Base-by-base conservation (phyloP, 2,113 vertebrate species). In the Apteryx owenii region DNA sequence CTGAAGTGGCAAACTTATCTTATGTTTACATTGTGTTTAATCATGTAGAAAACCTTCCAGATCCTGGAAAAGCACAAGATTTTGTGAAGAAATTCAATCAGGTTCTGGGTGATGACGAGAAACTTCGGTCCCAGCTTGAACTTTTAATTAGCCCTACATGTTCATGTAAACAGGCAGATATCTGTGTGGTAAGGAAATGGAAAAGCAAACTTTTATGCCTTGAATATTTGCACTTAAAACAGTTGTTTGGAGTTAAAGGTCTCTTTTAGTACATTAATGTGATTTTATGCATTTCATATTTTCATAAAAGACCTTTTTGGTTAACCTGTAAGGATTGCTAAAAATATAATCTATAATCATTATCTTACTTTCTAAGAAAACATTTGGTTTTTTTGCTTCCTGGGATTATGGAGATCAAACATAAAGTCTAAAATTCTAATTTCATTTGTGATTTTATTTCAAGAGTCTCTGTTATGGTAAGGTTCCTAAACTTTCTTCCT, bases 21-120 rank as follows among this genome's bases (percentile, higher is more conserved):
- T 31, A 90, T 25, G 21, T 92, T 81, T 75, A 81, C 89, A 90
- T 94, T 95, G 15, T 93, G n/a, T 97, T 93, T 92, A 70, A 92
- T 96, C 76, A 40, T 76, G 25, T 96, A 99, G 99, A 99, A 98
- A 99, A 99, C 96, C 98, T 99, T 66, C 99, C 99, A 81, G 99
- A 99, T 85, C 99, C 99, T 89, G 99, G 99, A 69, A 99, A 99
- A 98, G 99, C 99, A 90, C 99, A 99, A 98, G 99, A 99, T 98
- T 99, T 99, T 98, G 99, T 99, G 98, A 99, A 99, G 97, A 99
- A 99, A 96, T 99, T 99, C 96, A 99, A 99, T 93, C 99, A 99
- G 95, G 99, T 99, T 97, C 98, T 99, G 21, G 99, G 99, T 68
- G 99, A 99, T 44, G 99, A 99, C 90, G 99, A 99, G 97, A 99